Evolutionary conservation across 2,797 vertebrate genomes (phyloP).

Genomic region (Sebastes steindachneri): DNA sequence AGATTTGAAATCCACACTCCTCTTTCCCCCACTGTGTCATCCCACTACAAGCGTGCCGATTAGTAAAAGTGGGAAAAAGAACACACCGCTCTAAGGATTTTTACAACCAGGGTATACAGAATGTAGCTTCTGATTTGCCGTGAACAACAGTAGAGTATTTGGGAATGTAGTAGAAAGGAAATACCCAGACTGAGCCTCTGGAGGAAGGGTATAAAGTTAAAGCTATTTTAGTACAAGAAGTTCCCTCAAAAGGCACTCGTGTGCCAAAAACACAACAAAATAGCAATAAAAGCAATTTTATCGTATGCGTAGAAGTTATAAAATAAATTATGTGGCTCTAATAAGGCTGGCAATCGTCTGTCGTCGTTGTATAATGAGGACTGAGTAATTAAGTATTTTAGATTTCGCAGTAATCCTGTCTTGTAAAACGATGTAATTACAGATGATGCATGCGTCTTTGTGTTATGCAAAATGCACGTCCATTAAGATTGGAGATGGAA

Average conservation of each 20-base stretch:
- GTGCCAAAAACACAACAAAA: constrained; percentile 63
- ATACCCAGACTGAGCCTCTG: constrained; percentile 27
- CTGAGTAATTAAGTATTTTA: constrained; percentile 73
- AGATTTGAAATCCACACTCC: constrained; percentile 51
- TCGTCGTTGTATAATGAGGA: constrained; percentile 67
- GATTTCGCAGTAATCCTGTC: constrained; percentile 65
- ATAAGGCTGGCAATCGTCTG: constrained; percentile 63
- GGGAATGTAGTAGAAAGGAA: constrained; percentile 33
- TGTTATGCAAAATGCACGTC: constrained; percentile 57
- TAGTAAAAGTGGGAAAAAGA: constrained; percentile 46
- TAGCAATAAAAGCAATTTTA: constrained; percentile 63
- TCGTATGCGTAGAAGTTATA: constrained; percentile 57
- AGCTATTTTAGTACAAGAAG: constrained; percentile 32
- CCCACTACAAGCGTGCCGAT: constrained; percentile 49
- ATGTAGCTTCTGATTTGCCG: constrained; percentile 49
- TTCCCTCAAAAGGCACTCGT: constrained; percentile 45
- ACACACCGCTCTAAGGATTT: constrained; percentile 43
- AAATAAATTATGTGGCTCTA: constrained; percentile 64
- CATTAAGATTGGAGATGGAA: constrained; percentile 43
- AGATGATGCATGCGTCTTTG: constrained; percentile 65
- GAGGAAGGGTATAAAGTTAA: constrained; percentile 37
- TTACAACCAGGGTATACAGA: constrained; percentile 31
- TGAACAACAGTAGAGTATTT: constrained; percentile 46
- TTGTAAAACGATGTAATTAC: constrained; percentile 74
- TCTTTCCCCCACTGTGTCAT: constrained; percentile 15